phyloP scores from a whole-genome alignment of 2,113 vertebrate genomes.

The Nothocercus nigrocapillus region DNA sequence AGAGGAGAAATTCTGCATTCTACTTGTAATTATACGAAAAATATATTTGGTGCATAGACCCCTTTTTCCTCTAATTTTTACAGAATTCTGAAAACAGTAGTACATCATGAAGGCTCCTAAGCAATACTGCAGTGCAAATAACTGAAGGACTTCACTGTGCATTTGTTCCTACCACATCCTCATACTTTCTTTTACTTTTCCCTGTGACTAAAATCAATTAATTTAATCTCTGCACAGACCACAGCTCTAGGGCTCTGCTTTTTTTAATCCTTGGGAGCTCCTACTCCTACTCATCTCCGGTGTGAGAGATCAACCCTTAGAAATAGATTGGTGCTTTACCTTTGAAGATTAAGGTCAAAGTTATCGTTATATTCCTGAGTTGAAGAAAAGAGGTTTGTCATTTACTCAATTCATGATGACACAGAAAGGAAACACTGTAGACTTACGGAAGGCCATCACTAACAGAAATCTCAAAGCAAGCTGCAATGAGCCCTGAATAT shows the following conservation, averaged over 20 bases:
- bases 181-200: neutral
- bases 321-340: neutral
- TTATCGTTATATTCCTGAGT: constrained; percentile 73
- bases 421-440: constrained; percentile 72
- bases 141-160: neutral
- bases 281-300: neutral
- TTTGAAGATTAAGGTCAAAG: neutral
- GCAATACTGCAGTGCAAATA: neutral
- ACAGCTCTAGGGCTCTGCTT: neutral
- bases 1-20: neutral
- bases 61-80: neutral
- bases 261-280: neutral
- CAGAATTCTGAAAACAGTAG: neutral
- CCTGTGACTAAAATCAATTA: neutral
- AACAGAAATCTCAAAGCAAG: constrained; percentile 72
- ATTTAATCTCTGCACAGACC: neutral
- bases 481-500: constrained; percentile 61
- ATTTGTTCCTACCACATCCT: neutral
- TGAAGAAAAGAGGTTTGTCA: constrained; percentile 71
- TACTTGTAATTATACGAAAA: neutral
- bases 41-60: neutral
- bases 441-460: constrained; percentile 76
- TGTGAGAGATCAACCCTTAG: neutral
- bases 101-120: neutral
- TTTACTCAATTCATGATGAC: constrained; percentile 79